A percentile compares a stretch with the other conserved stretches of the same genome.
phyloP scores from a whole-genome alignment of 2,113 vertebrate species.

The Scatophagus argus region DNA sequence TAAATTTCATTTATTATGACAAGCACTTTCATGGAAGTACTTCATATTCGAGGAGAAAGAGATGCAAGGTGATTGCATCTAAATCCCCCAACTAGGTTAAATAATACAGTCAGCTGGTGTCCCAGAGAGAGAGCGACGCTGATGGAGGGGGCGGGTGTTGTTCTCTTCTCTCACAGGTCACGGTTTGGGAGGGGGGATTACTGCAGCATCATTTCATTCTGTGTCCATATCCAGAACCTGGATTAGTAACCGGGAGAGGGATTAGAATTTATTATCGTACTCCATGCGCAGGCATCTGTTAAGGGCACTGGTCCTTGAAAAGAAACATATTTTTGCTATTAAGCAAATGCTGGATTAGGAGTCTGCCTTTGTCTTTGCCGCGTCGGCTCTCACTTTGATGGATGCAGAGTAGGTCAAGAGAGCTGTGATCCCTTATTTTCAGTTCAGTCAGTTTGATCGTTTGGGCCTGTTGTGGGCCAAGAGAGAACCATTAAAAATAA shows the following conservation, averaged over 20 bases:
- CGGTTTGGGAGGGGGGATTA: conserved; percentile 62
- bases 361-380: conserved; percentile 36
- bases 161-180: conserved; percentile 64
- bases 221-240: conserved; percentile 68
- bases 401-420: conserved; percentile 36
- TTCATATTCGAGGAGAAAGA: conserved; percentile 63
- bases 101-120: conserved; percentile 37
- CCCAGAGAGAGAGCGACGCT: conserved; percentile 33
- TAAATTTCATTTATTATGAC: conserved; percentile 74
- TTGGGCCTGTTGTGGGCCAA: background rate
- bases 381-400: background rate
- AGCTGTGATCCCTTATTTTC: conserved; percentile 3
- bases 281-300: conserved; percentile 67
- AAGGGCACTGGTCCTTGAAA: conserved; percentile 58
- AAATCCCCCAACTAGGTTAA: conserved; percentile 73
- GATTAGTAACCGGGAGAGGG: conserved; percentile 64
- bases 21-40: conserved; percentile 64
- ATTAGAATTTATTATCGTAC: conserved; percentile 73
- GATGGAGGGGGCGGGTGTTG: conserved; percentile 46
- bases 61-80: conserved; percentile 73
- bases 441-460: conserved; percentile 5
- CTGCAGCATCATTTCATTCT: conserved; percentile 62
- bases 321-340: conserved; percentile 72
- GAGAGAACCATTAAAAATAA: conserved; percentile 10
- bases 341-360: conserved; percentile 29